phyloP scores from a whole-genome alignment of 2,888 invertebrate genomes.

The Andricus quercusramuli region DNA sequence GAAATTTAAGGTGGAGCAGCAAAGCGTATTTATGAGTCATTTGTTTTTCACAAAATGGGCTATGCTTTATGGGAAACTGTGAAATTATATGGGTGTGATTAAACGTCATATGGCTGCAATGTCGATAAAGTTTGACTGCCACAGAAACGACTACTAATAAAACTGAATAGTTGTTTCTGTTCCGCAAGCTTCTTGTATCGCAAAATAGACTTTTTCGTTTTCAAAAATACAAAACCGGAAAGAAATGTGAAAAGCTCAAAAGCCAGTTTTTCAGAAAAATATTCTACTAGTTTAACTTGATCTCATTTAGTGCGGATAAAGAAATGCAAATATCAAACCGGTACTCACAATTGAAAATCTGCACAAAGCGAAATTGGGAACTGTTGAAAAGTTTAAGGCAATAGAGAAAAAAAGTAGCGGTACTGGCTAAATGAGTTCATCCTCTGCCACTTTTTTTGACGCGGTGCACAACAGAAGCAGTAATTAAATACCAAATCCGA shows the following conservation, averaged over 20 bases:
- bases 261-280: background rate
- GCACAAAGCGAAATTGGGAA: background rate
- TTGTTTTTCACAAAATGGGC: background rate
- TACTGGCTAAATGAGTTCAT: slow-evolving; percentile 23
- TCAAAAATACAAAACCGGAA: background rate
- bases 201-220: background rate
- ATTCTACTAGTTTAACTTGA: background rate
- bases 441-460: slow-evolving; percentile 11
- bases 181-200: background rate
- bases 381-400: slow-evolving; percentile 9
- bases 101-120: slow-evolving; percentile 33
- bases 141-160: slow-evolving; percentile 17
- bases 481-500: slow-evolving; percentile 25
- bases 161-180: slow-evolving; percentile 15
- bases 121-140: slow-evolving; percentile 29
- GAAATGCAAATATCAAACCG: background rate
- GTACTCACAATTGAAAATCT: background rate
- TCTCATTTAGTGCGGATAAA: background rate
- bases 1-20: background rate
- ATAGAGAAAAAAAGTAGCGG: slow-evolving; percentile 8
- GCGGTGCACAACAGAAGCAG: slow-evolving; percentile 8
- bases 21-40: slow-evolving; percentile 11
- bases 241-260: background rate
- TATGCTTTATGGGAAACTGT: slow-evolving; percentile 23
- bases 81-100: slow-evolving; percentile 29